phyloP scores from a whole-genome alignment of 1,140 invertebrate species.

The Acromyrmex charruanus region DNA sequence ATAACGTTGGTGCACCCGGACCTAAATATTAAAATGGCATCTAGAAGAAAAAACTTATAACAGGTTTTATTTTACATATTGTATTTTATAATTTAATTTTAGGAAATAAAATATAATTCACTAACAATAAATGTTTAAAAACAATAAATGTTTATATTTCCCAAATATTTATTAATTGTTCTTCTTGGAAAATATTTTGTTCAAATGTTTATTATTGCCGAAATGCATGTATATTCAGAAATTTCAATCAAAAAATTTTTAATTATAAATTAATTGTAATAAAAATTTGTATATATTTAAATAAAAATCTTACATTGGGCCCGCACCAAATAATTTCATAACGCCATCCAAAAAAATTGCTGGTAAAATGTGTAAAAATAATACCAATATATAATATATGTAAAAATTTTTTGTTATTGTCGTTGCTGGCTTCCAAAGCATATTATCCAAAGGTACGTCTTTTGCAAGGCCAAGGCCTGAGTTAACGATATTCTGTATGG shows the following conservation, averaged over 20 bases:
- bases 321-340: constrained; percentile 88
- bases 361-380: constrained; percentile 90
- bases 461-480: constrained; percentile 86
- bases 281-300: background rate
- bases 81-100: background rate
- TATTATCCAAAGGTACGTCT: constrained; percentile 89
- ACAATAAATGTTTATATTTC: background rate
- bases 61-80: background rate
- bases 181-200: background rate
- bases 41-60: background rate
- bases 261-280: too few relatives aligned
- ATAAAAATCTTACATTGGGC: constrained; percentile 90
- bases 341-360: constrained; percentile 90
- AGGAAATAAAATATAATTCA: background rate
- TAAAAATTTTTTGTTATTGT: constrained; percentile 85
- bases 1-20: too few relatives aligned
- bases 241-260: too few relatives aligned
- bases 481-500: constrained; percentile 87
- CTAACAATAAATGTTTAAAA: background rate
- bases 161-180: background rate
- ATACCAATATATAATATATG: constrained; percentile 87
- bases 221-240: background rate
- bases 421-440: constrained; percentile 90
- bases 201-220: background rate
- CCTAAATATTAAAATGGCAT: background rate